Evolutionary conservation across 1,140 invertebrate species (phyloP).

Genomic region (Monochamus saltuarius): DNA sequence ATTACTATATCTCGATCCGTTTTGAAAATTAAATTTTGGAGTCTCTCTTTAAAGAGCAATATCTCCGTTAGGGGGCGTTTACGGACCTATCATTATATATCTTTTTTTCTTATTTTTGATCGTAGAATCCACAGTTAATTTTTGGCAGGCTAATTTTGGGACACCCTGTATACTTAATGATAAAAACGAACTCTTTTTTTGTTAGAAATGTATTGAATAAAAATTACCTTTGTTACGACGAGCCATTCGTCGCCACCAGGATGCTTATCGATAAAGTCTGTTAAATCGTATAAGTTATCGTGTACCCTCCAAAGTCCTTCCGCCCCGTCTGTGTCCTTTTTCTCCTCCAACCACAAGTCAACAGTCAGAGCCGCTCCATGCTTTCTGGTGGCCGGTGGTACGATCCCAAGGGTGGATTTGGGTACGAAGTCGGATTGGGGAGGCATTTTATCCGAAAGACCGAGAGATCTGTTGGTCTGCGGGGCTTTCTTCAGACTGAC

Average conservation of each 20-base stretch:
- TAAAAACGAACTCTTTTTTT: background rate
- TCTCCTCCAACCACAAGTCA: constrained; percentile 63
- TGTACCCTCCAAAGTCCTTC: constrained; percentile 77
- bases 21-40: no score
- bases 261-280: constrained; percentile 66
- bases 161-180: constrained; percentile 1
- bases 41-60: no score
- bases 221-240: constrained; percentile 61
- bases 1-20: no score
- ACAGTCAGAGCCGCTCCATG: constrained; percentile 16
- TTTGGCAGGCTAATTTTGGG: no score
- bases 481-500: no score
- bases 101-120: no score
- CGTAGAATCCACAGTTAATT: no score
- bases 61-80: no score
- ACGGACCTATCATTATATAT: no score
- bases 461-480: background rate
- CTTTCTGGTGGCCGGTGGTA: constrained; percentile 22
- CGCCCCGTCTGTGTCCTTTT: constrained; percentile 68
- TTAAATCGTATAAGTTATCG: constrained; percentile 74
- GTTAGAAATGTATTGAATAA: background rate
- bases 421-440: constrained; percentile 28
- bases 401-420: constrained; percentile 32
- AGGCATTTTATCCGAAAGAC: constrained; percentile 28
- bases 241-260: constrained; percentile 82